Base-by-base conservation (phyloP, 2,888 invertebrate species). In the Lasioglossum figueresi region DNA sequence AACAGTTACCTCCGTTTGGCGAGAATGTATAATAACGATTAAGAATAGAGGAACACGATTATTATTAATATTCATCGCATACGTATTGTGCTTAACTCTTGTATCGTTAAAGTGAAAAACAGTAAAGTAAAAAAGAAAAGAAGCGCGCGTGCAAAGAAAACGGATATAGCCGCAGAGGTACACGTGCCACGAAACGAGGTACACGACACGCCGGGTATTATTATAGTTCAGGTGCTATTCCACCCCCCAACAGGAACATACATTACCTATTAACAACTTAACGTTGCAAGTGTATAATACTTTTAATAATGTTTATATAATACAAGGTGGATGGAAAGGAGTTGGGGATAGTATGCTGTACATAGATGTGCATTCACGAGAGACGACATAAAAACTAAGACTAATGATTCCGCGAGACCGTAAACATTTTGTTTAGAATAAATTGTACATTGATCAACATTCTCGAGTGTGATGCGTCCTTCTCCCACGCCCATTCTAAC, bases 221-320 rank as follows among this genome's bases (percentile, higher is more conserved):
- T 52, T 68, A 56, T 76, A 59, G 56, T 56, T 27, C 23, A 78
- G 70, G 23, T 63, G 40, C 71, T 79, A 78, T 72, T 83, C 84
- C 85, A 84, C 75, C 80, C 73, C 80, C 78, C 80, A 78, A 63
- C 80, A 52, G 43, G 80, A 71, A 56, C 23, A 68, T 59, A 59
- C 66, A 84, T 84, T 79, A 84, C 48, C 91, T 90, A 92, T 91
- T 84, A 91, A 91, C 91, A 89, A 91, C 85, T 88, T 91, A 88
- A 91, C 89, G 89, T 89, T 90, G 87, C 92, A 92, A 93, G 92
- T 94, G 94, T 94, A 94, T 92, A 93, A 94, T 94, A 94, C 94
- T 94, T 95, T 94, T 94, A 95, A 94, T 94, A 94, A 94, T 93
- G 93, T 95, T 94, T 94, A 94, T 94, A 95, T 77, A 95, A 91